Conservation (phyloP, 2,888 invertebrate genomes). For the Drosophila affinis region DNA sequence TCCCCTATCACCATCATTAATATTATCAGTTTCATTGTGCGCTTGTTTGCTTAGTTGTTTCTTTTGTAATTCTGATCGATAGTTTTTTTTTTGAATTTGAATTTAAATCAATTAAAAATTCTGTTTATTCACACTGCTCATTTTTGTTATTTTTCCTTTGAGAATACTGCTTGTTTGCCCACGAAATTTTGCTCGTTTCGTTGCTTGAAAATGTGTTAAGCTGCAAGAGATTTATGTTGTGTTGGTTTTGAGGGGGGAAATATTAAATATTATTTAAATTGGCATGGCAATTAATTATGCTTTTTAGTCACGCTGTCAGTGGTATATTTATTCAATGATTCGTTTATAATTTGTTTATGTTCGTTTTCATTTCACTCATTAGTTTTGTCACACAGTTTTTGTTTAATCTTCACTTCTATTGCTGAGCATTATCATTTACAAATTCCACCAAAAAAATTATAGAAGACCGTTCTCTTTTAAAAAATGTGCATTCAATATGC, state of each 20-base stretch:
- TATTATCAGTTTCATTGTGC: constrained; percentile 74
- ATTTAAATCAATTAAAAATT: constrained; percentile 25
- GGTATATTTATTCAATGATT: constrained; percentile 23
- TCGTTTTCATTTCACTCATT: constrained; percentile 24
- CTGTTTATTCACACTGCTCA: constrained; percentile 41
- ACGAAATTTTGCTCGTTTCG: constrained; percentile 14
- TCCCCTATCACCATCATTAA: constrained; percentile 42
- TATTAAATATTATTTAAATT: constrained; percentile 27
- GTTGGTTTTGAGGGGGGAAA: constrained; percentile 12
- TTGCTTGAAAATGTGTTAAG: constrained; percentile 28
- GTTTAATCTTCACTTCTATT: constrained; percentile 4
- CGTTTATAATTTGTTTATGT: constrained; percentile 37
- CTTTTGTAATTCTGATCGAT: constrained; percentile 54
- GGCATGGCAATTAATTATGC: constrained; percentile 34
- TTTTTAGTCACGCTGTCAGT: constrained; percentile 30
- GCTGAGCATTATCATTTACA: constrained; percentile 8
- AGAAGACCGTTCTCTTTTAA: background rate
- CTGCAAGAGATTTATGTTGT: constrained; percentile 35
- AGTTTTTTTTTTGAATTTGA: constrained; percentile 41
- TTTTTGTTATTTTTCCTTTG: constrained; percentile 17
- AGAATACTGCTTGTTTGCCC: constrained; percentile 12
- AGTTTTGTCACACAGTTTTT: constrained; percentile 13
- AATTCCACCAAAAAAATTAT: background rate
- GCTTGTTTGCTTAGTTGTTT: constrained; percentile 51
- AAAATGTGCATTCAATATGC: background rate